Evolutionary conservation across 1,140 invertebrate species (phyloP), one percentile per base, ranked within the genome.

Genomic region (Saxidomus purpurata): DNA sequence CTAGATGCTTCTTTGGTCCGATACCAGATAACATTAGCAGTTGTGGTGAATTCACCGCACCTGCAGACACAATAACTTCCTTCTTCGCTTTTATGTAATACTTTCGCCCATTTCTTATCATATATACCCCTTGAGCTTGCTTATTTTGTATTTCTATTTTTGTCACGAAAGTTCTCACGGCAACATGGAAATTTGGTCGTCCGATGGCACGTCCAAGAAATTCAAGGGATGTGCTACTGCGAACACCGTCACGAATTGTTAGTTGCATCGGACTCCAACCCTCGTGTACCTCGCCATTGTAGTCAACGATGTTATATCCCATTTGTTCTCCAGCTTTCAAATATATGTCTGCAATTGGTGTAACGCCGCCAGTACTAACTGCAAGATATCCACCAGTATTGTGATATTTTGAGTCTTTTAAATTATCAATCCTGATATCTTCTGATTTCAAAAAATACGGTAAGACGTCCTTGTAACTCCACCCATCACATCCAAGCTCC

Each of bases 21-120:
- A 99, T 97, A 0, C 98, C 98, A 0, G 98, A 98, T 0, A 99
- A 94, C 98, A 99, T 98, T 3, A 99, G 94, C 0, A 99, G 91
- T 90, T 99, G 98, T 0, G 98, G 97, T 0, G 98, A 77, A 98
- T 98, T 98, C 0, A 99, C 96, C 0, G 98, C 96, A 0, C 98
- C 98, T 0, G 97, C 98, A 0, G 92, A 92, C 17, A 98, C 87
- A 2, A 87, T 87, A 2, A 87, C 55, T 87, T 87, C 85, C 36
- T 63, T 77, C 8, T 63, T 79, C 15, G 85, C 85, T 63, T 61
- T 67, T 17, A 87, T 63, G 55, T 28, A 63, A 31, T 83, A 25
- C 31, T 79, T 83, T 38, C 61, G 43, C 19, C n/a, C 31, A 67
- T 87, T 63, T 43, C 55, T 49, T 59, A 87, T 63, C 2, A 67